Evolutionary conservation across 2,113 vertebrate genomes (phyloP).

Genomic region (Leptobrachium ailaonicum): DNA sequence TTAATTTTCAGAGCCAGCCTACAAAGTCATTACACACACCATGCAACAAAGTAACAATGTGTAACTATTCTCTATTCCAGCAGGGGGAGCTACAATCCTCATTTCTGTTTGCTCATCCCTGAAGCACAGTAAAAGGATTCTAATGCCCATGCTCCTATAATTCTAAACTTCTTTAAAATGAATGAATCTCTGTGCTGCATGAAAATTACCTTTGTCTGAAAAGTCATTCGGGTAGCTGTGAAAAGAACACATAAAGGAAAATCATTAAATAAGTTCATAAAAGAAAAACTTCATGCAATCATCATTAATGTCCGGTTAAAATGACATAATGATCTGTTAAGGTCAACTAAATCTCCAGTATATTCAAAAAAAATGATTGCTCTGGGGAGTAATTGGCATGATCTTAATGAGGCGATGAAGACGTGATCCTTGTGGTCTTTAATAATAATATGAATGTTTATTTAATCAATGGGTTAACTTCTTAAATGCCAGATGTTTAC

Average conservation of each 20-base stretch:
- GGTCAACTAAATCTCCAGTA: neutral
- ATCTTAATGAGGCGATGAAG: neutral
- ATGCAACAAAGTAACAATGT: neutral
- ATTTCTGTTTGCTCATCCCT: conserved; percentile 47
- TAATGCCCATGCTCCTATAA: neutral
- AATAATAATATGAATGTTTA: neutral
- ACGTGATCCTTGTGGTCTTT: too few relatives aligned
- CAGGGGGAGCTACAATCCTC: conserved; percentile 69
- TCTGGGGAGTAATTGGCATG: neutral
- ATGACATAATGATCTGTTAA: neutral
- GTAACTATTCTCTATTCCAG: conserved; percentile 51
- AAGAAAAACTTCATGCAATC: neutral
- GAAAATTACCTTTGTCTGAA: conserved; percentile 81
- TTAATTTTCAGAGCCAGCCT: neutral
- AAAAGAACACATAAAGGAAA: conserved; percentile 46
- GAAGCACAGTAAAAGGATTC: neutral
- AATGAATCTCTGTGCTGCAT: neutral
- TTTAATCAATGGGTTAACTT: neutral
- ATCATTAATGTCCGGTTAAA: neutral
- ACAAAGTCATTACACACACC: neutral
- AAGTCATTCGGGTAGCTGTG: conserved; percentile 81
- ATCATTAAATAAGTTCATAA: conserved; percentile 2
- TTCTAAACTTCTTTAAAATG: neutral
- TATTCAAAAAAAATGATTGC: neutral
- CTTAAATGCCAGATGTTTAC: neutral